Percentiles rank a stretch among this genome's conserved stretches.
Conservation (phyloP, 2,888 invertebrate species). For the Pycnomerus fuliginosus region DNA sequence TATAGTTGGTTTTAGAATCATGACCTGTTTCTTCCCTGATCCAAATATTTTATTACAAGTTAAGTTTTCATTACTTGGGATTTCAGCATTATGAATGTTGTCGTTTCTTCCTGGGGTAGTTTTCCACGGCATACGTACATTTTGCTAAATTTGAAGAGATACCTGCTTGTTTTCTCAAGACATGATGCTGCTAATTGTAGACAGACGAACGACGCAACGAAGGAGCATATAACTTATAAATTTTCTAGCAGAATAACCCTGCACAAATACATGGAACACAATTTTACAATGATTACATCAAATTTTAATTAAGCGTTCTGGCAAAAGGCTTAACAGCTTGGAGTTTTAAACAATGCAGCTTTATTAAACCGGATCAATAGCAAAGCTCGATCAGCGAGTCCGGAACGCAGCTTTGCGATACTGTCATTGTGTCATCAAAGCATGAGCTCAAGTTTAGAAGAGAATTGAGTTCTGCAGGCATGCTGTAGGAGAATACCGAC, state of each 20-base stretch:
- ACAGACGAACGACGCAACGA: neutral
- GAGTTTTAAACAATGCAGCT: slow-evolving; percentile 21
- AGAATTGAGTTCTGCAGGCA: slow-evolving; percentile 23
- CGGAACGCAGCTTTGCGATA: slow-evolving; percentile 29
- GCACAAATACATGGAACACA: neutral
- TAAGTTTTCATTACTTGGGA: no score
- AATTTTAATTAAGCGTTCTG: slow-evolving; percentile 6
- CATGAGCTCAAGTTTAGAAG: slow-evolving; percentile 21
- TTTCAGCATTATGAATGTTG: no score
- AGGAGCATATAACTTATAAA: neutral
- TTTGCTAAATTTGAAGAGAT: no score
- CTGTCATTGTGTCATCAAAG: slow-evolving; percentile 35
- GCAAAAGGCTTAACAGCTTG: slow-evolving; percentile 5
- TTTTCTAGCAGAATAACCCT: neutral
- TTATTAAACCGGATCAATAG: slow-evolving; percentile 27
- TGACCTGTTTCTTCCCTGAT: no score
- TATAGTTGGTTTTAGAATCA: no score
- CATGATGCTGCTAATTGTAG: neutral
- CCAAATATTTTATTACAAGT: no score
- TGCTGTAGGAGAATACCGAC: slow-evolving; percentile 33
- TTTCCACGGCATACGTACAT: no score
- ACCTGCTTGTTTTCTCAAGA: neutral
- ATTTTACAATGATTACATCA: slow-evolving; percentile 12
- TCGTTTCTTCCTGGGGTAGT: no score
- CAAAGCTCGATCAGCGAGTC: slow-evolving; percentile 21